Evolutionary conservation across 1,140 invertebrate species (phyloP).

Genomic region (Zaprionus africanus): DNA sequence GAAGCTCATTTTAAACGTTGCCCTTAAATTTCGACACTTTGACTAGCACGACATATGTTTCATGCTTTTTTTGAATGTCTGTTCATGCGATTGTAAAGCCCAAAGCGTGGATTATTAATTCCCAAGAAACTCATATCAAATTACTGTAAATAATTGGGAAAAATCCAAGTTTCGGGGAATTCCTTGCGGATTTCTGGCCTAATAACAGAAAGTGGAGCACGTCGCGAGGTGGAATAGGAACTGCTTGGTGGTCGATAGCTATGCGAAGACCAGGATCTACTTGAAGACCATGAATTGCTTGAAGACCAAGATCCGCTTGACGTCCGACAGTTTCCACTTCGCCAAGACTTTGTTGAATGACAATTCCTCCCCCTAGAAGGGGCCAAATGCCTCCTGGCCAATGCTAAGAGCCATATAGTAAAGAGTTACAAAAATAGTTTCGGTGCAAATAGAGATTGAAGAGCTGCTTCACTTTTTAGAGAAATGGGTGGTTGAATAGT

Average conservation of each 20-base stretch:
- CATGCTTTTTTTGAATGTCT: not conserved
- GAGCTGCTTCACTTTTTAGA: not conserved
- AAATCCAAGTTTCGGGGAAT: not conserved
- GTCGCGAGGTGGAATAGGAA: not conserved
- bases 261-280: not conserved
- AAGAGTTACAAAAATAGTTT: not conserved
- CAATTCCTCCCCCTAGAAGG: not conserved
- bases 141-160: not conserved
- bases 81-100: not conserved
- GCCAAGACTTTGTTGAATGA: not conserved
- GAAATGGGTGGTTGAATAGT: not conserved
- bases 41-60: not conserved
- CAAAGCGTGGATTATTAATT: not conserved
- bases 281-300: not conserved
- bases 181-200: not conserved
- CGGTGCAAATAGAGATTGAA: not conserved
- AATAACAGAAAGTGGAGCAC: not conserved
- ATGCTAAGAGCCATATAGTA: not conserved
- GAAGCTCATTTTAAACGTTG: not conserved
- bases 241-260: not conserved
- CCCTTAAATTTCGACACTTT: not conserved
- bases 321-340: not conserved
- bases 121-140: not conserved
- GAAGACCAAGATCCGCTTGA: not conserved
- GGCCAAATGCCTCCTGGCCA: rapidly evolving